These are phyloP conservation scores for Heterodera schachtii DNA, from an alignment of 1,140 invertebrate species.

Conservation along the genomic window DNA sequence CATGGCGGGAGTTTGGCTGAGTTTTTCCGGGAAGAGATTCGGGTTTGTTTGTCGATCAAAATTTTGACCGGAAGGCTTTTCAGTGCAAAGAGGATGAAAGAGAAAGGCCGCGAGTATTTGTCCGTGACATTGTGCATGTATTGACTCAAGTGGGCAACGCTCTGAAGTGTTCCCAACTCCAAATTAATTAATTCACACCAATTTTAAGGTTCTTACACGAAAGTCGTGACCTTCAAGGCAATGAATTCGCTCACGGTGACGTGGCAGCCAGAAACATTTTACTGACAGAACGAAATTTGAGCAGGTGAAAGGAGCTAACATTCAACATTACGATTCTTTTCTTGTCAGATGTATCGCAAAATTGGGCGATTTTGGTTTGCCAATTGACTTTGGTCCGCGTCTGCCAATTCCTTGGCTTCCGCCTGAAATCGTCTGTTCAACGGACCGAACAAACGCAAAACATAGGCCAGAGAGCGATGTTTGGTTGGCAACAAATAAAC, in stretches of 20 bases:
- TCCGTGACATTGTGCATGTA: conserved; percentile 54
- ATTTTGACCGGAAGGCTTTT: conserved; percentile 16
- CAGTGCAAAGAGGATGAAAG: conserved; percentile 53
- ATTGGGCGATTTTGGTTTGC: conserved; percentile 55
- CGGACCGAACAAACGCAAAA: conserved; percentile 47
- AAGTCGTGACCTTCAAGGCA: conserved; percentile 50
- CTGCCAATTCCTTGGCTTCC: conserved; percentile 60
- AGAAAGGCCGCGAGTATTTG: conserved; percentile 45
- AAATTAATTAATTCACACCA: not conserved
- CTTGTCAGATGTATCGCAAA: conserved; percentile 54
- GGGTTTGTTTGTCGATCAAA: conserved; percentile 33
- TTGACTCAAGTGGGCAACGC: conserved; percentile 55
- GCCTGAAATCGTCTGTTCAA: conserved; percentile 61
- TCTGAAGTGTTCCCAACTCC: conserved; percentile 51
- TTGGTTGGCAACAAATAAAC: conserved; percentile 33
- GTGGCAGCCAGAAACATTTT: conserved; percentile 59
- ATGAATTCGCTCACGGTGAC: conserved; percentile 62
- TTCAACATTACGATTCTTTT: conserved; percentile 22
- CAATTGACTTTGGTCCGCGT: conserved; percentile 56
- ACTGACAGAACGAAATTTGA: conserved; percentile 49
- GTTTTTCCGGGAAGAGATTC: conserved; percentile 57
- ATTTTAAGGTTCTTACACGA: conserved; percentile 38
- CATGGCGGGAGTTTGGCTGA: conserved; percentile 57
- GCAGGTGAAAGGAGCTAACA: conserved; percentile 29
- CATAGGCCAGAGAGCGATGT: conserved; percentile 58